These are phyloP conservation scores for Ptilodon capucinus DNA, from an alignment of 2,888 invertebrate species.

Conservation along the genomic window DNA sequence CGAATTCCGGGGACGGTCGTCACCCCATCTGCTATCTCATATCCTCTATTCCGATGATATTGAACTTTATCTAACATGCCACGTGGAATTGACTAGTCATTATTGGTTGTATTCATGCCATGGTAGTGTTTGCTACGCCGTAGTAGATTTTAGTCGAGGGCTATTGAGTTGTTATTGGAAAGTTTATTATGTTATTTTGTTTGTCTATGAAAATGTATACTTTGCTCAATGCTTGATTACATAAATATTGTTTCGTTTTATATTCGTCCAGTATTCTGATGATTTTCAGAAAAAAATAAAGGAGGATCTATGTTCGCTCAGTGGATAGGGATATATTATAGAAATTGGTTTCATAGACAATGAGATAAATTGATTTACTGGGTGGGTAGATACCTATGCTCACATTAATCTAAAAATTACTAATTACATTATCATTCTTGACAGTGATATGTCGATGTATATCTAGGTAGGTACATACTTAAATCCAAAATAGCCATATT, in stretches of 20 bases:
- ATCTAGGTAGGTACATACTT: not conserved
- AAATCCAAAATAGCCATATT: not conserved
- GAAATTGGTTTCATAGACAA: no score
- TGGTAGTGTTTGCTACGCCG: not conserved
- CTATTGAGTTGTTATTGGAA: not conserved
- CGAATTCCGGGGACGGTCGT: conserved; percentile 58
- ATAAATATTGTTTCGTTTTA: no score
- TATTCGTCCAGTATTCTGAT: no score
- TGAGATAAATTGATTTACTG: no score
- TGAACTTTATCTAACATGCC: conserved; percentile 59
- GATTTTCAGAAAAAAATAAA: no score
- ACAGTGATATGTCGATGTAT: no score
- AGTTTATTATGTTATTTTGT: not conserved
- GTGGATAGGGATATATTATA: no score
- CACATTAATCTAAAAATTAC: no score
- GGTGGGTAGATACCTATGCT: no score
- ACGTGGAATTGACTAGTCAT: conserved; percentile 35
- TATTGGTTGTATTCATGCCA: not conserved
- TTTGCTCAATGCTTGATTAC: not conserved
- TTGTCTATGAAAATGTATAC: not conserved
- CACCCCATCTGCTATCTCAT: conserved; percentile 61
- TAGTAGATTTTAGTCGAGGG: not conserved
- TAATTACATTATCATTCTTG: no score
- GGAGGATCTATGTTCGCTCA: no score
- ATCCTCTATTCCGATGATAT: conserved; percentile 50